These are phyloP conservation scores for Rhizoglyphus robini DNA, from an alignment of 1,140 invertebrate genomes.

Conservation along the genomic window DNA sequence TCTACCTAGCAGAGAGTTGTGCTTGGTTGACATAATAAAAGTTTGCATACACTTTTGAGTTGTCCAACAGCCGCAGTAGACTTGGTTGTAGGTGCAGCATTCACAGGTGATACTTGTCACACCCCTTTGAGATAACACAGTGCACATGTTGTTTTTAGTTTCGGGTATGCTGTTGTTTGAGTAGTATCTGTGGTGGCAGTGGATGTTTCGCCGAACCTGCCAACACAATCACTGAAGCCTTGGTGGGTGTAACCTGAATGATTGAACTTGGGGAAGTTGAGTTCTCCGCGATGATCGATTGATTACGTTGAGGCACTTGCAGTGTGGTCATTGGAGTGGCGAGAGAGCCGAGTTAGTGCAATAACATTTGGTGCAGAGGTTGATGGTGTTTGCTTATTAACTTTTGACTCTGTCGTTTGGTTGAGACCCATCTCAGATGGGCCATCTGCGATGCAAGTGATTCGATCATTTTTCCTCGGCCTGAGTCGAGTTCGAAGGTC, in stretches of 20 bases:
- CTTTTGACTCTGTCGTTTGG: neutral
- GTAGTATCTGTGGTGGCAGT: neutral
- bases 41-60: neutral
- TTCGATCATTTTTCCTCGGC: conserved; percentile 35
- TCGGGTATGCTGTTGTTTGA: too few species aligned
- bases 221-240: conserved; percentile 8
- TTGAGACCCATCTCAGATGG: too few species aligned
- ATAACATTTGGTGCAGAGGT: neutral
- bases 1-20: conserved; percentile 79
- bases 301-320: neutral
- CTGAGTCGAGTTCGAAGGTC: neutral
- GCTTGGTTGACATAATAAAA: conserved; percentile 30
- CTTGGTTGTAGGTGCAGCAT: too few species aligned
- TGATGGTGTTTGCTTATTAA: neutral
- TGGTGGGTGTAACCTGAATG: neutral
- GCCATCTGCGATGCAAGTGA: conserved; percentile 59
- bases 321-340: neutral
- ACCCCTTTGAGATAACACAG: too few species aligned
- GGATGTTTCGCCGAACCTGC: conserved; percentile 13
- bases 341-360: neutral
- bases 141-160: too few species aligned
- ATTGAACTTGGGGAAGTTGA: neutral
- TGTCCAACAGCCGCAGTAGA: too few species aligned
- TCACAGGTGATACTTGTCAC: too few species aligned
- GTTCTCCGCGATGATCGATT: neutral